Evolutionary conservation across 2,113 vertebrate species (phyloP).

Genomic region (Furnarius figulus): DNA sequence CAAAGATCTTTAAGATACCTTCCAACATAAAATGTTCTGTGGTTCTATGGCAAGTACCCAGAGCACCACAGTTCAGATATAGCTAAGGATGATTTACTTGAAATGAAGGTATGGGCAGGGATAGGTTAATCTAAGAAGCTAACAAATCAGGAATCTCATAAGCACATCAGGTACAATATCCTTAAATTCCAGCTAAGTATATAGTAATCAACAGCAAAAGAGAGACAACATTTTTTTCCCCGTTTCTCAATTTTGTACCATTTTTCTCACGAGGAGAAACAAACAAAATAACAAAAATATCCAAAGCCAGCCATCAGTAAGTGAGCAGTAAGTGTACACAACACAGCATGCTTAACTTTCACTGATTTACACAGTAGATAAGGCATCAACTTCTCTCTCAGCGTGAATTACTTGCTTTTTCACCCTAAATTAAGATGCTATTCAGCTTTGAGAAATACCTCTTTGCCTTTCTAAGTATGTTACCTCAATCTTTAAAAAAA

Average conservation of each 20-base stretch:
- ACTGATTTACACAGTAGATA: not conserved
- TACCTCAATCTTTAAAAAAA: not conserved
- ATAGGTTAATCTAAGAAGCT: not conserved
- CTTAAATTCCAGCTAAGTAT: not conserved
- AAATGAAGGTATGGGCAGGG: not conserved
- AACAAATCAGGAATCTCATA: not conserved
- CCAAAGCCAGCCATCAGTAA: not conserved
- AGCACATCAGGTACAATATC: not conserved
- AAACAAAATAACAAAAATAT: not conserved
- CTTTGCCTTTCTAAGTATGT: not conserved
- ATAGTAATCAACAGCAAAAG: fast-evolving
- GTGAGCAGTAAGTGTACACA: not conserved
- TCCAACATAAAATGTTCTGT: not conserved
- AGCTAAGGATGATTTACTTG: not conserved
- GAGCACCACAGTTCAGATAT: not conserved
- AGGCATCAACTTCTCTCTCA: not conserved
- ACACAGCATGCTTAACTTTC: not conserved
- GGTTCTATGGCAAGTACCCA: not conserved
- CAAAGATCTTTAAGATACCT: not conserved
- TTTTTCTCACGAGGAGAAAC: not conserved
- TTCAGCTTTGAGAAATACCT: not conserved
- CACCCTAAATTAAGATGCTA: not conserved
- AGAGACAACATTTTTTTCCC: not conserved
- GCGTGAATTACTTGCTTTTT: not conserved
- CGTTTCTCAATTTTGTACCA: not conserved